A percentile compares a stretch with the other conserved stretches of the same genome.
Evolutionary conservation across 2,113 vertebrate species (phyloP).

Genomic region (Rousettus leschenaultii): DNA sequence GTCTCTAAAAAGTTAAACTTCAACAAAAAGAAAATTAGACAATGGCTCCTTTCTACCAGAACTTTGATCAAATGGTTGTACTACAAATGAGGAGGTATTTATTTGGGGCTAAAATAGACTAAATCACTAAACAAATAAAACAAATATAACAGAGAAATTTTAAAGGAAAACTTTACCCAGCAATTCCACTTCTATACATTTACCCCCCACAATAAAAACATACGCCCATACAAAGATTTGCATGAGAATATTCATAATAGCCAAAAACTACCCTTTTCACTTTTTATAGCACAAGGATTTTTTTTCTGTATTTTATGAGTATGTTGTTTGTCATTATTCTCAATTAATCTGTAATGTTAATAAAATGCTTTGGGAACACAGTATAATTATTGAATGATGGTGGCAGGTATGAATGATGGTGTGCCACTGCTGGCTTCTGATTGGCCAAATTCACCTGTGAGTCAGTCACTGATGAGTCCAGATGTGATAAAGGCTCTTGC

Average conservation of each 20-base stretch:
- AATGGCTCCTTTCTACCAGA: constrained; percentile 14
- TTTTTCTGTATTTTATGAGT: background rate
- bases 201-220: background rate
- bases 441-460: background rate
- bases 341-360: background rate
- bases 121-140: constrained; percentile 12
- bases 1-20: constrained; percentile 19
- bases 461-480: background rate
- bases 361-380: background rate
- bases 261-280: background rate
- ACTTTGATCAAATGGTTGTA: background rate
- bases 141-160: background rate
- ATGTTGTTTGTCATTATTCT: background rate
- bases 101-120: background rate
- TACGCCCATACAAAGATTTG: background rate
- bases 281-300: background rate
- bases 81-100: constrained; percentile 1
- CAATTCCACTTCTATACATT: background rate
- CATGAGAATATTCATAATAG: background rate
- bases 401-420: background rate
- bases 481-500: background rate
- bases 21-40: constrained; percentile 37
- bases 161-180: constrained; percentile 21
- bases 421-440: background rate
- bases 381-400: background rate